Evolutionary conservation across 2,113 vertebrate species (phyloP).

Genomic region (Poeciliopsis retropinna): DNA sequence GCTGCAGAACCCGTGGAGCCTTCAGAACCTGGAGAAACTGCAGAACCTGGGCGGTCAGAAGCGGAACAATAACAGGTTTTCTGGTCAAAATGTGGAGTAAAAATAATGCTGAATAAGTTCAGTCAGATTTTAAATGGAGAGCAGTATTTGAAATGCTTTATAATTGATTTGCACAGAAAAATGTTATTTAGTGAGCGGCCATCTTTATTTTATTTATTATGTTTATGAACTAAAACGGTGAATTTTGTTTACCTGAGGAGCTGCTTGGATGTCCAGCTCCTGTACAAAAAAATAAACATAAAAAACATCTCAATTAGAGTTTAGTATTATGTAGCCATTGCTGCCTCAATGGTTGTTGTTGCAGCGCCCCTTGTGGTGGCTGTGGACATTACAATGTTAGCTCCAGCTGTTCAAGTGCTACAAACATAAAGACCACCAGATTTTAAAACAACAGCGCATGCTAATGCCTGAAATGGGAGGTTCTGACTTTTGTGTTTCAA

Average conservation of each 20-base stretch:
- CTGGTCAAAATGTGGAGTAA: background rate
- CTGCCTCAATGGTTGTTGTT: background rate
- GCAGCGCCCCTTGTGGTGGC: too few species aligned
- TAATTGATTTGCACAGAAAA: background rate
- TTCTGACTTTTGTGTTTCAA: too few species aligned
- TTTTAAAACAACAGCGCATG: too few species aligned
- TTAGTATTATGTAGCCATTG: background rate
- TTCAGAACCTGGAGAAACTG: background rate
- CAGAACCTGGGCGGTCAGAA: background rate
- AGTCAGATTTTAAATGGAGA: too few species aligned
- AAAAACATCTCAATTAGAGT: background rate
- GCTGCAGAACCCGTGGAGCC: too few species aligned
- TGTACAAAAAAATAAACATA: background rate
- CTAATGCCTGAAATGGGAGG: too few species aligned
- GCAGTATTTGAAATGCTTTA: background rate
- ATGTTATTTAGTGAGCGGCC: background rate
- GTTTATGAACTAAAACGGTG: background rate
- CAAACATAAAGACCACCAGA: too few species aligned
- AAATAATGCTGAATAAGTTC: too few species aligned
- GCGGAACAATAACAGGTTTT: background rate
- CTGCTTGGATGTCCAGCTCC: constrained; percentile 13
- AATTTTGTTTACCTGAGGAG: constrained; percentile 16
- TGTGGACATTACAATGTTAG: too few species aligned
- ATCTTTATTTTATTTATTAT: background rate
- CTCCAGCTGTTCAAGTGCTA: too few species aligned